Conservation (phyloP, 2,113 vertebrate genomes). For the Emydura subglobosa region DNA sequence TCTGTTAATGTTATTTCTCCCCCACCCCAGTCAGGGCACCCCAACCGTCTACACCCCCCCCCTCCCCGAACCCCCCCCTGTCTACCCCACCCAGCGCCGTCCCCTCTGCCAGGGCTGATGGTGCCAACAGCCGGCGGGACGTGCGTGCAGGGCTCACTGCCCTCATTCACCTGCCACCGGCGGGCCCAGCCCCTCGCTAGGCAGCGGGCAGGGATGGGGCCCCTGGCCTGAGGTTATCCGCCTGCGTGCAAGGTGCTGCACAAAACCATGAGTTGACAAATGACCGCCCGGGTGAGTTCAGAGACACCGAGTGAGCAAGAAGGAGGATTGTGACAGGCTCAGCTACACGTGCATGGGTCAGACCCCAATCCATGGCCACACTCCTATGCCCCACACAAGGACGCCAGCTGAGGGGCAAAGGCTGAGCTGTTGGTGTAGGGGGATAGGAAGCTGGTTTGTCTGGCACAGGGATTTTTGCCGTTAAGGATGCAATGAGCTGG, state of each 20-base stretch:
- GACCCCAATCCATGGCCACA: too few relatives aligned
- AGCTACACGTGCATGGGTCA: rapidly evolving
- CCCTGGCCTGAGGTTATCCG: background rate
- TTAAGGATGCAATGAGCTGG: background rate
- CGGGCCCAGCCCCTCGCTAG: too few relatives aligned
- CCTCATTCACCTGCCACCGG: background rate
- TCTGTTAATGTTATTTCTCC: background rate
- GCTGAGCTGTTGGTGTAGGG: too few relatives aligned
- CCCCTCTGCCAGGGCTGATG: background rate
- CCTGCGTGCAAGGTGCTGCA: too few relatives aligned
- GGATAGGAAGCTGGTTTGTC: too few relatives aligned
- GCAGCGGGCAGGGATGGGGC: background rate
- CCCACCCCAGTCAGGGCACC: rapidly evolving
- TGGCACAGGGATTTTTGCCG: background rate
- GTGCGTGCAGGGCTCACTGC: background rate
- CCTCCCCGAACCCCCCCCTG: rapidly evolving
- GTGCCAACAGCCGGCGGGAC: background rate
- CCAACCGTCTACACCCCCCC: background rate
- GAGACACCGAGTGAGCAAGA: background rate
- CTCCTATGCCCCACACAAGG: too few relatives aligned
- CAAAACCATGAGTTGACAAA: too few relatives aligned
- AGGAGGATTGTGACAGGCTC: too few relatives aligned
- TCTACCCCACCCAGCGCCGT: background rate
- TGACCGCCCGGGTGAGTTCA: background rate
- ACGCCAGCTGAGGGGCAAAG: too few relatives aligned